Evolutionary conservation across 2,113 vertebrate genomes (phyloP), one percentile per base, ranked within the genome.

Genomic region (pig (Sus scrofa)): DNA sequence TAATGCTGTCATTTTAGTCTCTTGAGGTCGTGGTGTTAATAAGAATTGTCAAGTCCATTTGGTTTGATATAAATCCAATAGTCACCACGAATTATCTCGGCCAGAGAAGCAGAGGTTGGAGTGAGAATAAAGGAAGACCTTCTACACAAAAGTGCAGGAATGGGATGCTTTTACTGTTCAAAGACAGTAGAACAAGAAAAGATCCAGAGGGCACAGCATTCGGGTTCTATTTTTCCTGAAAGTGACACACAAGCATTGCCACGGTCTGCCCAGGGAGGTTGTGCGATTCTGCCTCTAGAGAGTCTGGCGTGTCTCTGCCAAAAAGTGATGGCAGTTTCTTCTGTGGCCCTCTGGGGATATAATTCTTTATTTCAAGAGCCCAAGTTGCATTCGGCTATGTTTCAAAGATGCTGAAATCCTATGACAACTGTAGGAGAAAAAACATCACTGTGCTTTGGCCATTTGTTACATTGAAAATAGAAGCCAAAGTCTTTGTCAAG

Each of bases 91-190:
- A 37, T 91, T 63, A 6, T 10, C 39, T 44, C 39, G 68, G 56
- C 15, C 5, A 9, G 16, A 71, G 34, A n/a, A n/a, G 58, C 37
- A 4, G 34, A 50, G 37, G 34, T 7, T 74, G 2, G 7, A 1
- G 3, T 18, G 50, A 68, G 37, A 81, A 74, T 19, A 19, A 81
- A 65, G 84, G 7, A 0, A 1, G 11, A 32, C 67, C 84, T 67
- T 82, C 34, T 30, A 1, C 7, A 4, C 1, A 0, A n/a, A 70
- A 78, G 37, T 1, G 0, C 27, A 37, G 58, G 4, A 34, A 10
- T 56, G 4, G 26, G n/a, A 22, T 7, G 5, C 44, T 54, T 81
- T 67, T 24, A 1, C 19, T 37, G 62, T 24, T 11, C 26, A 12
- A n/a, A 67, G n/a, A 24, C 6, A 30, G 13, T 6, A 16, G 87